These are phyloP conservation scores for Eudemis profundana DNA, from an alignment of 2,888 invertebrate genomes.

Conservation along the genomic window DNA sequence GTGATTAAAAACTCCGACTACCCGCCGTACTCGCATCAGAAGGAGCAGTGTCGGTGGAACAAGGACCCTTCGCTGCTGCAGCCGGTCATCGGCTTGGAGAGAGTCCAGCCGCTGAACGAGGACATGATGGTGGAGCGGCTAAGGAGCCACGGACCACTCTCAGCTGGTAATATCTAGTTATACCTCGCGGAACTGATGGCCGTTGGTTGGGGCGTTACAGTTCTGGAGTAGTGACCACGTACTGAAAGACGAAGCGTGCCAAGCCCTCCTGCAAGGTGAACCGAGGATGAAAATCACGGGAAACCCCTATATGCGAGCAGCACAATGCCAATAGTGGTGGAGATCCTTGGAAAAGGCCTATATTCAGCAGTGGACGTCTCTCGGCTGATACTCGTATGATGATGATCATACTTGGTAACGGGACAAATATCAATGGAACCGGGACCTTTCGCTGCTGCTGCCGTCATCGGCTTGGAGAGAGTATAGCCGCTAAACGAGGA, in stretches of 20 bases:
- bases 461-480: conserved; percentile 55
- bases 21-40: conserved; percentile 44
- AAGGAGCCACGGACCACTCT: conserved; percentile 52
- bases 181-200: too few species aligned
- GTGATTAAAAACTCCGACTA: conserved; percentile 54
- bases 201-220: too few species aligned
- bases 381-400: too few species aligned
- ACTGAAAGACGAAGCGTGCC: too few species aligned
- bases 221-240: too few species aligned
- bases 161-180: conserved; percentile 59
- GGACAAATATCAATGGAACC: conserved; percentile 48
- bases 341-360: too few species aligned
- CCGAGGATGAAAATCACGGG: too few species aligned
- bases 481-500: conserved; percentile 50
- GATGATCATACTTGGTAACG: too few species aligned
- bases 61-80: conserved; percentile 32
- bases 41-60: conserved; percentile 49
- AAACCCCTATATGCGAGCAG: too few species aligned
- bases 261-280: too few species aligned
- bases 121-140: conserved; percentile 50
- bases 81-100: conserved; percentile 53
- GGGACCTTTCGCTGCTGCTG: conserved; percentile 30
- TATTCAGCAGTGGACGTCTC: too few species aligned
- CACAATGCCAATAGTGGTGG: too few species aligned
- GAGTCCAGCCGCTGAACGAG: conserved; percentile 51